Evolutionary conservation across 1,140 invertebrate species (phyloP).

Genomic region (Marisa cornuarietis): DNA sequence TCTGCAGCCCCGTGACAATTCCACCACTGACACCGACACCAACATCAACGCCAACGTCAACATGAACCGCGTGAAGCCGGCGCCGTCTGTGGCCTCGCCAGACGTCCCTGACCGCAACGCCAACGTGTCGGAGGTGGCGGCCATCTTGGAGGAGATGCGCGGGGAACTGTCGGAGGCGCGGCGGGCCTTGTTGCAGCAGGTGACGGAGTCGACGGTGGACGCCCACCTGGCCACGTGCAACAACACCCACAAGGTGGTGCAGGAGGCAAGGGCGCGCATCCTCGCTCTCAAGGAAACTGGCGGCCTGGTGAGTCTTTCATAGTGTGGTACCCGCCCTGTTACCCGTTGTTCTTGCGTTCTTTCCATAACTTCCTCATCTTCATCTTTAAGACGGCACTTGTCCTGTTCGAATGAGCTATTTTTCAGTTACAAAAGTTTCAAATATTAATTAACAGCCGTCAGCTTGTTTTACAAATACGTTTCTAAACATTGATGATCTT

Average conservation of each 20-base stretch:
- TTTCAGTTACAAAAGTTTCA: too few relatives aligned
- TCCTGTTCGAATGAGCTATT: too few relatives aligned
- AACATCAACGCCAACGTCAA: too few relatives aligned
- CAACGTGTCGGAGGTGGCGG: slow-evolving; percentile 33
- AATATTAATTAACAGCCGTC: too few relatives aligned
- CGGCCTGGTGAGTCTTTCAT: slow-evolving; percentile 4
- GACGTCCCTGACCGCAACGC: slow-evolving; percentile 21
- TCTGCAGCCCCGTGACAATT: not conserved
- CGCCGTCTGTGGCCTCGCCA: not conserved
- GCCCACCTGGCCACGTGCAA: slow-evolving; percentile 95
- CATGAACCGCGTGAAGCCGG: not conserved
- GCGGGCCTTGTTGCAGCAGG: slow-evolving; percentile 54
- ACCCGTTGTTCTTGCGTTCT: too few relatives aligned
- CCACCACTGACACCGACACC: not conserved
- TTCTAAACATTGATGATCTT: too few relatives aligned
- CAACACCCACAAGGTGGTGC: slow-evolving; percentile 91
- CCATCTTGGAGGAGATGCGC: slow-evolving; percentile 45
- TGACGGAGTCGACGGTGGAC: slow-evolving; percentile 80
- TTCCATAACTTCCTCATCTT: too few relatives aligned
- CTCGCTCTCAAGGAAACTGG: slow-evolving; percentile 17
- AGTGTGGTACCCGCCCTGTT: too few relatives aligned
- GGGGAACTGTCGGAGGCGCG: slow-evolving; percentile 85
- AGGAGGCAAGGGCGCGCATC: slow-evolving; percentile 58
- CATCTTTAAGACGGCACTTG: too few relatives aligned
- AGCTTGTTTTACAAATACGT: too few relatives aligned